Evolutionary conservation across 2,797 vertebrate genomes (phyloP).

Genomic region (Odontamblyopus lacepedii): DNA sequence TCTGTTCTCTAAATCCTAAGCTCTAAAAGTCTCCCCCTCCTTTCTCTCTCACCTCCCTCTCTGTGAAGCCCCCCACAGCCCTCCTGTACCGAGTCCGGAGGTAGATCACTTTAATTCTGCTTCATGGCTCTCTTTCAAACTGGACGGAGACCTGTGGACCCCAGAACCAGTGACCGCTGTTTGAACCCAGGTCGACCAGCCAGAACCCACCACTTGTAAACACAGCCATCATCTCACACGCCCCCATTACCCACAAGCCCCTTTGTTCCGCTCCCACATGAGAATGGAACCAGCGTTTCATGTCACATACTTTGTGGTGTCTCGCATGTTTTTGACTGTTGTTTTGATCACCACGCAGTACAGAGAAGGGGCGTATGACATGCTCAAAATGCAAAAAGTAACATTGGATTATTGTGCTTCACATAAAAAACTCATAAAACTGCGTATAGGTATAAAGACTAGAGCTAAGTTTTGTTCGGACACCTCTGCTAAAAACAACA

Average conservation of each 20-base stretch:
- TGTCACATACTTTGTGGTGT: slow-evolving; percentile 38
- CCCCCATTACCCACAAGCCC: slow-evolving; percentile 57
- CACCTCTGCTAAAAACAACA: too few species aligned
- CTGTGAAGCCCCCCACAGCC: slow-evolving; percentile 29
- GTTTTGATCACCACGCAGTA: slow-evolving; percentile 18
- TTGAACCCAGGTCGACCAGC: slow-evolving; percentile 73
- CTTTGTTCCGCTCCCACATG: slow-evolving; percentile 64
- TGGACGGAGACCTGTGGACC: slow-evolving; percentile 75
- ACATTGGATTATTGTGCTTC: background rate
- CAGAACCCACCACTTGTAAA: slow-evolving; percentile 68
- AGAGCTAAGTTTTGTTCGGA: too few species aligned
- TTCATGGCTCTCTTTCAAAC: slow-evolving; percentile 83
- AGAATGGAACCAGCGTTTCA: slow-evolving; percentile 54
- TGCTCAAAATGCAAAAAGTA: background rate
- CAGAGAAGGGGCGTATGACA: too few species aligned
- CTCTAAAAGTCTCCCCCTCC: background rate
- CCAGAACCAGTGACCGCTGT: slow-evolving; percentile 76
- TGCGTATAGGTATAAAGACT: background rate
- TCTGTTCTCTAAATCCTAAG: too few species aligned
- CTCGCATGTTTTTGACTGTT: slow-evolving; percentile 49
- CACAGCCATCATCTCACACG: slow-evolving; percentile 73
- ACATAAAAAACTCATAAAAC: background rate
- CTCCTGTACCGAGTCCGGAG: slow-evolving; percentile 62
- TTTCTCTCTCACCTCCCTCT: slow-evolving; percentile 27
- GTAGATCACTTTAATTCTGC: slow-evolving; percentile 88